Conservation (phyloP, 2,113 vertebrate species). For the Crotalus helleri region DNA sequence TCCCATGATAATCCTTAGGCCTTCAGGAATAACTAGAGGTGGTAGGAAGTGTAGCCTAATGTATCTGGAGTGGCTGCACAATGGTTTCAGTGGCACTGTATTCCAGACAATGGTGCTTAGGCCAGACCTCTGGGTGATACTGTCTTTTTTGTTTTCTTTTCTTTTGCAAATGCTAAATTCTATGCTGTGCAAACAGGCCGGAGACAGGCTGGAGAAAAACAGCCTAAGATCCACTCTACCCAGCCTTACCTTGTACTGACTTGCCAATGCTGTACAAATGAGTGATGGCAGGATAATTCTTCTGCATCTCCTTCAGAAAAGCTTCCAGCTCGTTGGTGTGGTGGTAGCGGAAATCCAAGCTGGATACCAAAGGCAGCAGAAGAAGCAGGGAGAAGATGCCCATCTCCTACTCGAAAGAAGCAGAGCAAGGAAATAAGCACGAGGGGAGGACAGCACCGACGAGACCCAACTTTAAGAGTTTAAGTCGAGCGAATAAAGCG, state of each 20-base stretch:
- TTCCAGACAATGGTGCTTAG: background rate
- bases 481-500: background rate
- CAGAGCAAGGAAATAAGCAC: background rate
- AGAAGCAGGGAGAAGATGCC: constrained; percentile 53
- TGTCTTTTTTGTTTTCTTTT: too few relatives aligned
- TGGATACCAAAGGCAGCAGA: constrained; percentile 38
- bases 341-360: constrained; percentile 80
- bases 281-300: constrained; percentile 65
- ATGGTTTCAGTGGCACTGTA: background rate
- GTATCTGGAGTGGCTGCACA: background rate
- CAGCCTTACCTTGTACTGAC: constrained; percentile 76
- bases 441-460: background rate
- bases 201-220: background rate
- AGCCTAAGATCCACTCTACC: background rate
- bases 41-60: background rate
- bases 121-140: background rate
- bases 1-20: background rate
- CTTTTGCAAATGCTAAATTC: background rate
- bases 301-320: constrained; percentile 68
- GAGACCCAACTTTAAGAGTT: background rate
- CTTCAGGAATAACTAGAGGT: background rate
- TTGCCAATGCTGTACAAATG: constrained; percentile 79
- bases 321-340: constrained; percentile 65
- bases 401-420: constrained; percentile 43
- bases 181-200: background rate